These are phyloP conservation scores for Drosophila triauraria DNA, from an alignment of 1,140 invertebrate genomes.

Conservation along the genomic window DNA sequence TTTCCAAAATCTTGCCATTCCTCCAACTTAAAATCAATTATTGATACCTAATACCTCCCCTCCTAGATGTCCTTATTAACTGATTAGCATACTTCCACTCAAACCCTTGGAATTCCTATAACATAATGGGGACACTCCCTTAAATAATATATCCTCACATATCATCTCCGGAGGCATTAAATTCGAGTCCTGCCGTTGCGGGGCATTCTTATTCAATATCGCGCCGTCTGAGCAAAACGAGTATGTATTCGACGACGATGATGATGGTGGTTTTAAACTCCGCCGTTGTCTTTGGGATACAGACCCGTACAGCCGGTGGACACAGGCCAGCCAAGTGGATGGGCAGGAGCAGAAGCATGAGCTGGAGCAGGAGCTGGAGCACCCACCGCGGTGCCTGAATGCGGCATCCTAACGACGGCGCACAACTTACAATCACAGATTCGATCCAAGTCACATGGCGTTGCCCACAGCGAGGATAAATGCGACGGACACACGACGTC, in stretches of 20 bases:
- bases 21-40: neutral
- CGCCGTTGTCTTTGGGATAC: slow-evolving; percentile 49
- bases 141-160: slow-evolving; percentile 31
- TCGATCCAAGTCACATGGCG: slow-evolving; percentile 60
- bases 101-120: neutral
- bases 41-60: neutral
- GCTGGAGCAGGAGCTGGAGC: slow-evolving; percentile 3
- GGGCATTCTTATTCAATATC: slow-evolving; percentile 41
- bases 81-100: neutral
- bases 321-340: slow-evolving; percentile 39
- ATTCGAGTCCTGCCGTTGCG: slow-evolving; percentile 19
- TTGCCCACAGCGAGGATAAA: slow-evolving; percentile 62
- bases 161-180: slow-evolving; percentile 28
- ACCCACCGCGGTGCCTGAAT: slow-evolving; percentile 29
- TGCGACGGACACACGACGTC: slow-evolving; percentile 51
- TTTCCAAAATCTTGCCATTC: neutral
- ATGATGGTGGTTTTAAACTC: slow-evolving; percentile 46
- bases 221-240: slow-evolving; percentile 33
- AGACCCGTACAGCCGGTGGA: slow-evolving; percentile 41
- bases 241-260: slow-evolving; percentile 38
- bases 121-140: neutral
- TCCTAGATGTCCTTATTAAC: slow-evolving; percentile 9
- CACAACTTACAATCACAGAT: slow-evolving; percentile 65
- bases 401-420: slow-evolving; percentile 53
- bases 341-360: neutral